Evolutionary conservation across 2,888 invertebrate species (phyloP).

Genomic region (Pyrocoelia pectoralis): DNA sequence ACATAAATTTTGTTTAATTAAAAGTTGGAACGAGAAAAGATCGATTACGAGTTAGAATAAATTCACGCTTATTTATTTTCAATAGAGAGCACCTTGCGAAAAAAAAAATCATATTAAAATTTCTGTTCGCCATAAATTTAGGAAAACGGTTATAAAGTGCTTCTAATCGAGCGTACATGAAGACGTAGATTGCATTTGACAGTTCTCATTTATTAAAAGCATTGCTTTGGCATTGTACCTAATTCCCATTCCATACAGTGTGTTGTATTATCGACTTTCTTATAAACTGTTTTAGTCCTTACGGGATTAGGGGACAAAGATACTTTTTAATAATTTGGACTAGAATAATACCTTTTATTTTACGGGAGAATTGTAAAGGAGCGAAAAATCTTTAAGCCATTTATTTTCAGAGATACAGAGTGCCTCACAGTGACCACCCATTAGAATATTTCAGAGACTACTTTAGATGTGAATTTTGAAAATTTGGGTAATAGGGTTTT

Average conservation of each 20-base stretch:
- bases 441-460: too few species aligned
- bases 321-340: too few species aligned
- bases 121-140: neutral
- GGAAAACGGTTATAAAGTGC: neutral
- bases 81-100: neutral
- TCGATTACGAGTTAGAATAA: neutral
- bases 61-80: neutral
- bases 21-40: neutral
- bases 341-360: too few species aligned
- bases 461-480: too few species aligned
- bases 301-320: too few species aligned
- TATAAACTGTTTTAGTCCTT: neutral
- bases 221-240: neutral
- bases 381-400: too few species aligned
- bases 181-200: conserved; percentile 10
- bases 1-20: neutral
- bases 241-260: neutral
- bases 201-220: conserved; percentile 7
- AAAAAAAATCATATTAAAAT: neutral
- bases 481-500: too few species aligned
- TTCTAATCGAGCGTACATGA: neutral
- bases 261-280: neutral
- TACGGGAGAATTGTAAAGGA: too few species aligned
- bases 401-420: too few species aligned
- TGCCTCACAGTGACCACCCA: too few species aligned